Base-by-base conservation (phyloP, 2,113 vertebrate genomes). In the Hydropotes inermis region DNA sequence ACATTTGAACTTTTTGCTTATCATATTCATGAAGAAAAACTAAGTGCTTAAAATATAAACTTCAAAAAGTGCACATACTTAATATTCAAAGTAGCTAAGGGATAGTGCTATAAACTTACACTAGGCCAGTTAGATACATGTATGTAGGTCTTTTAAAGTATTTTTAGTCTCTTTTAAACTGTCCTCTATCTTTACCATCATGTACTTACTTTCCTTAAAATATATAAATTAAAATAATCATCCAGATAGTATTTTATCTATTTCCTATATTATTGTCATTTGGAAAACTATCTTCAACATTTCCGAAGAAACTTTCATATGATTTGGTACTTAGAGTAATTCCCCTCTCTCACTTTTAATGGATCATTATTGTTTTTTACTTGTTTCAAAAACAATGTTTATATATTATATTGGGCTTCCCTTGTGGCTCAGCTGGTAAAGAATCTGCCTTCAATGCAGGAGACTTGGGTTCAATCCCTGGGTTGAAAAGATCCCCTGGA, bases 11-110 rank as follows among this genome's bases (percentile, higher is more conserved):
- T 36, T 8, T 43, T 81, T 89, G 39, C 17, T 93, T 93, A 25
- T 92, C 43, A 85, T 70, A 70, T 94, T 85, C 79, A 78, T 58
- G 27, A 94, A 64, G 23, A 95, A 67, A 83, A 55, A 47, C 60
- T 91, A 88, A 83, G 52, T 47, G 3, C 5, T 79, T 89, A 84
- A 95, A 36, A 67, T 47, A 3, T 94, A 58, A 70, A 70, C n/a
- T 70, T 57, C n/a, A 96, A 60, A 85, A 90, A 21, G 25, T 70
- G 2, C 16, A 76, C 39, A 52, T 21, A 89, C 84, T 92, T 54
- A 5, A 36, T 70, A 30, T 58, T 84, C n/a, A 84, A 58, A 86
- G 61, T 19, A 81, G 43, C 43, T n/a, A 87, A 52, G 30, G 13
- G 30, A 47, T 4, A 36, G 28, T 81, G 39, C 27, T 67, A n/a